Conservation (phyloP, 2,113 vertebrate genomes). For the Xiphorhynchus elegans region DNA sequence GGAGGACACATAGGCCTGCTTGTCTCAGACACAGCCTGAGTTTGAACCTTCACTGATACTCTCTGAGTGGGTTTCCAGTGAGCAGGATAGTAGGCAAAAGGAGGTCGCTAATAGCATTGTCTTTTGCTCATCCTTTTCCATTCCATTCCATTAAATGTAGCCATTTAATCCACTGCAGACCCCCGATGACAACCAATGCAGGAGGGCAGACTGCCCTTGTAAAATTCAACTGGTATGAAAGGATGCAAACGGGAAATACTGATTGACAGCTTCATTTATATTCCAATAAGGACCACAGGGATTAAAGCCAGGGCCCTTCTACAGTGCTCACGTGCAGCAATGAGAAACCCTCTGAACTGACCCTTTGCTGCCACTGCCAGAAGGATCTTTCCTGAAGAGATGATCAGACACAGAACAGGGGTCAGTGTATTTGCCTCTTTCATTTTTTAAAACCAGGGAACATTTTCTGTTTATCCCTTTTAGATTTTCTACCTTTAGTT, state of each 20-base stretch:
- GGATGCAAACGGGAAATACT: neutral
- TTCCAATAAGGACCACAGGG: neutral
- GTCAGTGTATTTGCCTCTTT: neutral
- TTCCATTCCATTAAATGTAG: neutral
- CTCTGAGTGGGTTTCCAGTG: neutral
- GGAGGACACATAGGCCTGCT: neutral
- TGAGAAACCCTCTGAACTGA: neutral
- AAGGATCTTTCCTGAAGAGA: neutral
- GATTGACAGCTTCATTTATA: neutral
- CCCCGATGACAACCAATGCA: neutral
- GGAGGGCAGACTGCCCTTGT: neutral
- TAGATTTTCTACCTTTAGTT: neutral
- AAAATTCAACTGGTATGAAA: neutral
- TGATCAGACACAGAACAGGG: neutral
- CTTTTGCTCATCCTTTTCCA: neutral
- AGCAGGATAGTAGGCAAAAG: neutral
- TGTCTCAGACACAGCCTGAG: neutral
- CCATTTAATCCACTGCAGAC: neutral
- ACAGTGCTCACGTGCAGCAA: accelerated
- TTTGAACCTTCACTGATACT: neutral
- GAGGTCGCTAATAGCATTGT: neutral
- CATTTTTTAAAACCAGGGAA: neutral
- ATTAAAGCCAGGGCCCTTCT: neutral
- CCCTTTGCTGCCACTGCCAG: neutral
- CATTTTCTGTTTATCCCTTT: neutral